phyloP scores from a whole-genome alignment of 2,888 invertebrate genomes.

The Aproaerema taeniolella region DNA sequence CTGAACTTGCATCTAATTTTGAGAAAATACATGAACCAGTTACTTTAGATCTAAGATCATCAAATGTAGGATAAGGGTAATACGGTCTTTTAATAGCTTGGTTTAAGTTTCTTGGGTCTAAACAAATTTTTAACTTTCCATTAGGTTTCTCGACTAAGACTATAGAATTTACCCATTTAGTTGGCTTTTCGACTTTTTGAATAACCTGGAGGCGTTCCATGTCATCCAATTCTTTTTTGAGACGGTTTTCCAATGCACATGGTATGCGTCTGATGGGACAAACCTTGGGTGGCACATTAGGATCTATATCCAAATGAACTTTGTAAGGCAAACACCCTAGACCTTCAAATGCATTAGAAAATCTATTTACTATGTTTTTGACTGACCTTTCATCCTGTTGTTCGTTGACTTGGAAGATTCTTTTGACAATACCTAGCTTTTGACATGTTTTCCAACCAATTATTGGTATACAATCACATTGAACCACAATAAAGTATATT shows the following conservation, averaged over 20 bases:
- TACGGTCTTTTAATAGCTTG: conserved; percentile 10
- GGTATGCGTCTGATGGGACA: conserved; percentile 3
- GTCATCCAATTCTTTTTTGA: conserved; percentile 2
- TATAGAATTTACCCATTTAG: conserved; percentile 10
- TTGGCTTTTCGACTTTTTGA: conserved; percentile 6
- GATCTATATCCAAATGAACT: conserved; percentile 8
- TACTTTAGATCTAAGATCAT: conserved; percentile 12
- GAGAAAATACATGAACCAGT: conserved; percentile 7
- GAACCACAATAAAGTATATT: no score
- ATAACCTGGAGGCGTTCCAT: conserved; percentile 2
- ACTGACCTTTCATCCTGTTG: no score
- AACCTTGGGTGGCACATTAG: conserved; percentile 5
- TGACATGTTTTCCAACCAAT: no score
- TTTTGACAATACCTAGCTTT: no score
- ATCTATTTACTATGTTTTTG: no score
- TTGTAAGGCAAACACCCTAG: conserved; percentile 10
- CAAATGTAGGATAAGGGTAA: conserved; percentile 12
- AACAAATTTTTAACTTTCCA: conserved; percentile 10
- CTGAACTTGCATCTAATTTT: conserved; percentile 16
- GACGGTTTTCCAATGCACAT: background rate
- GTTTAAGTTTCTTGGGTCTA: conserved; percentile 17
- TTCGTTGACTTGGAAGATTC: no score
- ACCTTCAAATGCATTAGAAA: conserved; percentile 23
- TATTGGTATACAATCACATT: no score
- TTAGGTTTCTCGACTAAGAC: conserved; percentile 10